Evolutionary conservation across 2,888 invertebrate genomes (phyloP).

Genomic region (Trachelus stipa): DNA sequence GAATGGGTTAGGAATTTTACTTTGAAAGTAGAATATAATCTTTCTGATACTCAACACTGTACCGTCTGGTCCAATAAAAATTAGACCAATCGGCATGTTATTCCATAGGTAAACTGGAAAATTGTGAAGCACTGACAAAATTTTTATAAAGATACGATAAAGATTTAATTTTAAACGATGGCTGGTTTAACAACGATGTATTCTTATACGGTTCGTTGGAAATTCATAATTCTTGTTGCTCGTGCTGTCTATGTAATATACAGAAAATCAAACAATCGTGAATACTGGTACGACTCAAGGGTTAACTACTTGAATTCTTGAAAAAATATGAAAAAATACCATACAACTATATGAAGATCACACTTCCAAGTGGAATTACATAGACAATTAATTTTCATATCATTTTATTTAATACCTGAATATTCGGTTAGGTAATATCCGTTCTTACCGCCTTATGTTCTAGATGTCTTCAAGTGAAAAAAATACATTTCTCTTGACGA

Average conservation of each 20-base stretch:
- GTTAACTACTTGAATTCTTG: background rate
- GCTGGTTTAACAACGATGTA: background rate
- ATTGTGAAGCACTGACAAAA: background rate
- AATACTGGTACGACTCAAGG: background rate
- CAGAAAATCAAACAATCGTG: too few relatives aligned
- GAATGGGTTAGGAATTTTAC: background rate
- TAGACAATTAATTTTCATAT: background rate
- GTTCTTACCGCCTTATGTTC: background rate
- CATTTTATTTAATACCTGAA: background rate
- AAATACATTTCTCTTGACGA: background rate
- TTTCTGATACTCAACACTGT: background rate
- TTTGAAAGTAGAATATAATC: background rate
- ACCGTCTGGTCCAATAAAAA: too few relatives aligned
- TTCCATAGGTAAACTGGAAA: too few relatives aligned
- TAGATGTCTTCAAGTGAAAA: background rate
- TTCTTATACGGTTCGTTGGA: too few relatives aligned
- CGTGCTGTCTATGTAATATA: background rate
- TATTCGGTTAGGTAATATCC: background rate
- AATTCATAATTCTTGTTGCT: background rate
- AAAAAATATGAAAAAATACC: background rate
- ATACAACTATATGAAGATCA: background rate
- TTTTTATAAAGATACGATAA: background rate
- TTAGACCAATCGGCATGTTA: too few relatives aligned
- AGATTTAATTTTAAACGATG: background rate
- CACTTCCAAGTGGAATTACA: background rate